Evolutionary conservation across 2,113 vertebrate genomes (phyloP).

Genomic region (Struthio camelus): DNA sequence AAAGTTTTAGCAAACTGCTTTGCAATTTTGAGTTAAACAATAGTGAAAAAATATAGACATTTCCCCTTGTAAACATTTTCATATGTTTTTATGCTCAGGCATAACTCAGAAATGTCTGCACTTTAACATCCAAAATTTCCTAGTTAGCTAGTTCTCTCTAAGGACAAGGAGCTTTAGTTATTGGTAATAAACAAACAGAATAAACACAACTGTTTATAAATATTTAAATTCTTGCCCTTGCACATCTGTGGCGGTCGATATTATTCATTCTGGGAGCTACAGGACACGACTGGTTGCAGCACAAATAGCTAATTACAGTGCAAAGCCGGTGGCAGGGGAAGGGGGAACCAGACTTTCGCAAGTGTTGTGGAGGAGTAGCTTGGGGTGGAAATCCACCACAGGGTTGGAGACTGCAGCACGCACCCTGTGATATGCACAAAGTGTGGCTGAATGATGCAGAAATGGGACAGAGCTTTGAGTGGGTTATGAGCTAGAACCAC

Average conservation of each 20-base stretch:
- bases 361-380: neutral
- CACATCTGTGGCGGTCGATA: neutral
- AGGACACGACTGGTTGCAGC: accelerated
- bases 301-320: neutral
- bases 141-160: neutral
- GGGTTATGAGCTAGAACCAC: neutral
- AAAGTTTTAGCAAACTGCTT: neutral
- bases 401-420: neutral
- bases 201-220: neutral
- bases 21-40: neutral
- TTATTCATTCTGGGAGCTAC: neutral
- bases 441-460: neutral
- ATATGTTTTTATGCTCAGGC: neutral
- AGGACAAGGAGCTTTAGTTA: neutral
- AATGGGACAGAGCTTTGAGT: neutral
- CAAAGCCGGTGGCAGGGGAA: neutral
- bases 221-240: neutral
- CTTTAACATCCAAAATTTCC: neutral
- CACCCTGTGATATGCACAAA: neutral
- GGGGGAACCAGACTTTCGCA: neutral
- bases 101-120: neutral
- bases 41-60: neutral
- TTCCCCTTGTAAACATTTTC: neutral
- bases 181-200: neutral
- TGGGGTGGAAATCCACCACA: neutral